Conservation (phyloP, 1,140 invertebrate species). For the Hyles euphorbiae region DNA sequence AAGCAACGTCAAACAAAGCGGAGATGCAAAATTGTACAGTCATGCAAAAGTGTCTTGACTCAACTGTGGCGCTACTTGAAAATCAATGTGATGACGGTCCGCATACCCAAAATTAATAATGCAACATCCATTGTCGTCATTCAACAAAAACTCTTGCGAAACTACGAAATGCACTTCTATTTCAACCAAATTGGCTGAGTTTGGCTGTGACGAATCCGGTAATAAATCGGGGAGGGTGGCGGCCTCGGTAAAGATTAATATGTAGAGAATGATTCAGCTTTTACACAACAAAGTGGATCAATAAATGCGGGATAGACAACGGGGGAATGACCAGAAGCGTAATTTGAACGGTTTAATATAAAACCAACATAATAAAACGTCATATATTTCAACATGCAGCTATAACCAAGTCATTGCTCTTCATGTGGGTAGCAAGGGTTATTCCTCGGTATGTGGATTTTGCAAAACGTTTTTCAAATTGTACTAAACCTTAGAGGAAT, state of each 20-base stretch:
- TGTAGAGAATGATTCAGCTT: conserved; percentile 36
- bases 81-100: conserved; percentile 14
- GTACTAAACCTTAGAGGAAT: too few relatives aligned
- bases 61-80: background rate
- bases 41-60: conserved; percentile 13
- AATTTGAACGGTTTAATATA: conserved; percentile 2
- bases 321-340: conserved; percentile 16
- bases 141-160: conserved; percentile 36
- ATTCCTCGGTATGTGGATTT: too few relatives aligned
- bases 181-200: conserved; percentile 35
- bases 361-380: background rate
- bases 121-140: conserved; percentile 24
- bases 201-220: conserved; percentile 46
- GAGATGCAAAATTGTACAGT: conserved; percentile 18
- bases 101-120: conserved; percentile 28
- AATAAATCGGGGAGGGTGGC: conserved; percentile 24
- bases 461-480: too few relatives aligned
- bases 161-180: conserved; percentile 36
- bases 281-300: conserved; percentile 33
- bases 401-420: background rate
- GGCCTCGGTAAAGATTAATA: conserved; percentile 46
- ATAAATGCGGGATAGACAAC: conserved; percentile 20
- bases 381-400: background rate
- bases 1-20: conserved; percentile 12
- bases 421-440: too few relatives aligned